Conservation (phyloP, 2,888 invertebrate species). For the Drosophila neutralis region DNA sequence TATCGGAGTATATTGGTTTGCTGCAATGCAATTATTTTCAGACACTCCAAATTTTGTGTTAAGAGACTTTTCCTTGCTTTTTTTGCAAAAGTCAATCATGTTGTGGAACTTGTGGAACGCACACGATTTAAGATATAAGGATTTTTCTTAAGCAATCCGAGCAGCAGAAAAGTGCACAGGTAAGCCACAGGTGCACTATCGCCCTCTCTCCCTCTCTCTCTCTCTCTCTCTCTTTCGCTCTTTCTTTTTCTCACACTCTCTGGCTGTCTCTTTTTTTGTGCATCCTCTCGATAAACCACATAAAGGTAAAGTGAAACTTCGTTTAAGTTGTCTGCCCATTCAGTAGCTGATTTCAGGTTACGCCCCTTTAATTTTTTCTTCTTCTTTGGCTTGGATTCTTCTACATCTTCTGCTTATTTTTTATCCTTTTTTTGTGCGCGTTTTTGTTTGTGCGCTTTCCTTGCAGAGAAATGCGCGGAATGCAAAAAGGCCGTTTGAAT, state of each 20-base stretch:
- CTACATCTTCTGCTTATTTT: neutral
- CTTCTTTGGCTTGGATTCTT: constrained; percentile 12
- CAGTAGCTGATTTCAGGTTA: constrained; percentile 4
- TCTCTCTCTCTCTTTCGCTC: neutral
- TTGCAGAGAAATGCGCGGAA: constrained; percentile 65
- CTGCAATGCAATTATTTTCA: neutral
- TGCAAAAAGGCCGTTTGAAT: constrained; percentile 72
- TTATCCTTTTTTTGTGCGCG: constrained; percentile 1
- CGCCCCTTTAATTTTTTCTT: constrained; percentile 7
- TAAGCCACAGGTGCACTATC: constrained; percentile 39
- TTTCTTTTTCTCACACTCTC: too few relatives aligned
- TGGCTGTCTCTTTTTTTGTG: neutral
- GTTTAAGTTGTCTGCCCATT: constrained; percentile 43
- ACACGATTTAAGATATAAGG: neutral
- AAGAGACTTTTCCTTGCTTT: neutral
- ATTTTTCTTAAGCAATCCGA: constrained; percentile 23
- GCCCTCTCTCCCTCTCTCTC: neutral
- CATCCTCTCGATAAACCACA: constrained; percentile 10
- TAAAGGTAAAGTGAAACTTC: constrained; percentile 61
- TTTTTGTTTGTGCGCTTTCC: constrained; percentile 43
- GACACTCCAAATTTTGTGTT: neutral
- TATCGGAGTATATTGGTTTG: neutral
- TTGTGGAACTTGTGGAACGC: neutral
- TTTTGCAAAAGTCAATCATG: neutral
- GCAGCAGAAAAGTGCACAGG: constrained; percentile 9